phyloP scores from a whole-genome alignment of 53 echinoderm and acorn worm genomes.

The Pentamera pediparva region DNA sequence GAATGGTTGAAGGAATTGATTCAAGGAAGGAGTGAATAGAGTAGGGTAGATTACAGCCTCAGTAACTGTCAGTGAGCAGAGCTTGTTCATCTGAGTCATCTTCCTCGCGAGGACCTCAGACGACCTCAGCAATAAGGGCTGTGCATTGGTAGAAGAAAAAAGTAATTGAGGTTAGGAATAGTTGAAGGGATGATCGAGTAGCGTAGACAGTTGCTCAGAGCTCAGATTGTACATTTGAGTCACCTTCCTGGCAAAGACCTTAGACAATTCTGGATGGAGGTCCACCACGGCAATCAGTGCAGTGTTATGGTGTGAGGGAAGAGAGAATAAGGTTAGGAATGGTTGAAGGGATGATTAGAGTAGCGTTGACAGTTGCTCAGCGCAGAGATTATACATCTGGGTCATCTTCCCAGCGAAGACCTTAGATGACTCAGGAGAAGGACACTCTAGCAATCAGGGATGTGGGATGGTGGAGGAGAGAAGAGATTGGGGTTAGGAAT shows the following conservation, averaged over 20 bases:
- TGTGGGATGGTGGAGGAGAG: slow-evolving; percentile 1
- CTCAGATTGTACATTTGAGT: no score
- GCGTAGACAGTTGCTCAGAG: slow-evolving; percentile 78
- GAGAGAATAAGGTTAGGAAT: no score
- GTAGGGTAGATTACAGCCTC: no score
- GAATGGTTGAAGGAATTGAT: neutral
- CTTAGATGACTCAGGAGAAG: slow-evolving; percentile 78
- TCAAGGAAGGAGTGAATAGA: neutral
- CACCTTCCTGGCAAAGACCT: no score
- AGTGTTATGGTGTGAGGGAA: no score
- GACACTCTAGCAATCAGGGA: slow-evolving; percentile 95
- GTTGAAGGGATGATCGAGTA: neutral
- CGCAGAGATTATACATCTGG: slow-evolving; percentile 99
- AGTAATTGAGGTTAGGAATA: neutral
- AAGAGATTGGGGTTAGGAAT: neutral
- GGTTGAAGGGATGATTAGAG: no score
- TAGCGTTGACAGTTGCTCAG: slow-evolving; percentile 97
- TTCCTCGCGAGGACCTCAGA: no score
- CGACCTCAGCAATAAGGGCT: no score
- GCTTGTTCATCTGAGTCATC: no score
- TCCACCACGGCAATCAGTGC: no score
- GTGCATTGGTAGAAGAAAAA: no score
- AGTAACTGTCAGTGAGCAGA: no score
- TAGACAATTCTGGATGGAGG: slow-evolving; percentile 80
- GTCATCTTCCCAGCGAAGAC: slow-evolving; percentile 96